Evolutionary conservation across 2,888 invertebrate species (phyloP), one percentile per base, ranked within the genome.

Genomic region (Meghimatium bilineatum): DNA sequence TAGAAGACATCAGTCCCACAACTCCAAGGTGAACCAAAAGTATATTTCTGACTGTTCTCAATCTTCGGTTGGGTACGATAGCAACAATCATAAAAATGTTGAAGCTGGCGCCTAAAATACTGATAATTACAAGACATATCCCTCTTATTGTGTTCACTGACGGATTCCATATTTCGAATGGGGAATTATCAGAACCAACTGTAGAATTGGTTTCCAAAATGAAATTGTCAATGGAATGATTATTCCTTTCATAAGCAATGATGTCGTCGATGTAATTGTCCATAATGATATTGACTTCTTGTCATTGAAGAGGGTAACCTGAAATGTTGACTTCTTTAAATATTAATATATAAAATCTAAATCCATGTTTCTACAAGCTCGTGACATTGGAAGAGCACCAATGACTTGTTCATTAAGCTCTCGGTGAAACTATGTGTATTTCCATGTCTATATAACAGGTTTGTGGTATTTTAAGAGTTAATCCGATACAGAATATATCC

Each of bases 61-160:
- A 34, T 20, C 52, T 23, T 20, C 67, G 52, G 74, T 77, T 83
- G 49, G 77, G 77, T 20, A 83, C 71, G 52, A 83, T 83, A 29
- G 77, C 77, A 26, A 83, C 74, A 49, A 83, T 83, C 77, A 83
- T 83, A 52, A 83, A 77, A 52, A 67, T 83, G 66, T 77, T 83
- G 83, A 79, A 63, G 52, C 44, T 76, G 49, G 67, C 49, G 29
- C 75, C 76, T 14, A 75, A 12, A 26, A 82, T 52, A 52, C 75
- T 82, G 82, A 82, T 66, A 14, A 82, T 52, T 14, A 82, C 66
- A 1, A 82, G 49, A 32, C 77, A 83, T 56, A 80, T 76, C 71
- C 63, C 84, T 71, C 66, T 49, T n/a, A 82, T 67, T 32, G 29
- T 20, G 34, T 67, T 76, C 67, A 82, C 29, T 14, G 75, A 82